Base-by-base conservation (phyloP, 2,888 invertebrate genomes). In the Anthoptus insignis region DNA sequence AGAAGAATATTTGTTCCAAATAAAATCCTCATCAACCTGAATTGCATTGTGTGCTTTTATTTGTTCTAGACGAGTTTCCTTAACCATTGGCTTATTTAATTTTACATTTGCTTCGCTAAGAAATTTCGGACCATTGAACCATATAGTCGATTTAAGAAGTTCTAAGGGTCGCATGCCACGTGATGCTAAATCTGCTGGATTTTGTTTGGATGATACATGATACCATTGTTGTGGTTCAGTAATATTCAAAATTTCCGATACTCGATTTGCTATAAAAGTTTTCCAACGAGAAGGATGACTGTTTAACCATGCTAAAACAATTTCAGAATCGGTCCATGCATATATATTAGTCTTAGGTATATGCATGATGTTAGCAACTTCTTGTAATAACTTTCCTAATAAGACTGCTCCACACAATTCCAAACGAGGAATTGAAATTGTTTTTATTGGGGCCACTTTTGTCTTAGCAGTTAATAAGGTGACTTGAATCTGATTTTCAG, bases 231-330 rank as follows among this genome's bases (percentile, higher is more conserved):
- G 32, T 4, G 52, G 27, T 24, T 52, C 52, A 4, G 24, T 21
- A 1, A 22, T n/a, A 16, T 6, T 13, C 22, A 47, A 22, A 3
- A 47, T 47, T 13, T 47, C 47, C 21, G 47, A 47, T 2, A 47
- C 47, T 16, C 29, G 52, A 52, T 32, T 27, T 7, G 52, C 52
- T 3, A 52, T 14, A 19, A 29, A 52, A 3, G 29, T 19, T 16
- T 52, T 52, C 73, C 74, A 76, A 14, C 52, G 49, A 45, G 67
- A 65, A 6, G 77, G 74, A 29, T 72, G 70, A 9, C 69, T 67
- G 2, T 63, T 66, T 0, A 76, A 9, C 74, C 75, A 75, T 1
- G 70, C 66, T 42, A 76, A 67, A 5, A 72, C 75, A 11, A 76
- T 61, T 5, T 70, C 67, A 19, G 75, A 75, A 58, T 76, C 74